Percentiles rank a stretch among this genome's conserved stretches.
phyloP scores from a whole-genome alignment of 2,797 vertebrate genomes.

The Sparidentex hasta region DNA sequence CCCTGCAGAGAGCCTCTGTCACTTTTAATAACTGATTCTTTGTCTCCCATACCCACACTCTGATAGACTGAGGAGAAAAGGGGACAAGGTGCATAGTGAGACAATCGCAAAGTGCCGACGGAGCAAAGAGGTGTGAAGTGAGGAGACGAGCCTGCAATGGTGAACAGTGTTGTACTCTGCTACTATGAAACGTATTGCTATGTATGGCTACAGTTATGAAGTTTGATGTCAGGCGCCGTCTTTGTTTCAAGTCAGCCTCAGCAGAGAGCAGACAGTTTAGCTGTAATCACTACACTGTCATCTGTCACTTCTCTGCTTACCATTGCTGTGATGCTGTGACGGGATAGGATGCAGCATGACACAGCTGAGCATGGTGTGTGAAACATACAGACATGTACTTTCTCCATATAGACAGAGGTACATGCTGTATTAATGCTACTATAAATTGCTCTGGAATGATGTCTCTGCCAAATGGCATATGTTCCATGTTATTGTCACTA shows the following conservation, averaged over 20 bases:
- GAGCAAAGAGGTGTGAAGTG: constrained; percentile 66
- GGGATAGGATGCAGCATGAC: constrained; percentile 2
- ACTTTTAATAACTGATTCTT: constrained; percentile 75
- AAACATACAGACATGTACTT: background rate
- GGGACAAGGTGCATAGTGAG: constrained; percentile 59
- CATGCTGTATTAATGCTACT: background rate
- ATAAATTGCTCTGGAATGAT: constrained; percentile 8
- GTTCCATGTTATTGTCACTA: constrained; percentile 20
- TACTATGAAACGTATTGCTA: constrained; percentile 33
- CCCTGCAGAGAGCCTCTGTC: constrained; percentile 71
- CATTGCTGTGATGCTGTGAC: background rate
- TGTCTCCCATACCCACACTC: constrained; percentile 35
- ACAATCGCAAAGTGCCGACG: constrained; percentile 67
- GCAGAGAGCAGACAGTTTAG: constrained; percentile 20
- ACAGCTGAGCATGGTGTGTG: background rate
- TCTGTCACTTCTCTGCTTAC: constrained; percentile 15
- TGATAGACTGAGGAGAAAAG: constrained; percentile 66
- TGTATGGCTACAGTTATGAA: constrained; percentile 14
- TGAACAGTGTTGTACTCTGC: constrained; percentile 8
- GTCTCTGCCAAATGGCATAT: constrained; percentile 9
- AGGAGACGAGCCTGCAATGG: constrained; percentile 53
- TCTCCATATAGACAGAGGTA: background rate
- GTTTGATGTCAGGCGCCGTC: constrained; percentile 32
- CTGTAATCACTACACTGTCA: constrained; percentile 10
- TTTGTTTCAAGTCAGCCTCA: constrained; percentile 14